Percentiles rank a stretch among this genome's conserved stretches.
Conservation (phyloP, 1,140 invertebrate species). For the Hetaerina americana region DNA sequence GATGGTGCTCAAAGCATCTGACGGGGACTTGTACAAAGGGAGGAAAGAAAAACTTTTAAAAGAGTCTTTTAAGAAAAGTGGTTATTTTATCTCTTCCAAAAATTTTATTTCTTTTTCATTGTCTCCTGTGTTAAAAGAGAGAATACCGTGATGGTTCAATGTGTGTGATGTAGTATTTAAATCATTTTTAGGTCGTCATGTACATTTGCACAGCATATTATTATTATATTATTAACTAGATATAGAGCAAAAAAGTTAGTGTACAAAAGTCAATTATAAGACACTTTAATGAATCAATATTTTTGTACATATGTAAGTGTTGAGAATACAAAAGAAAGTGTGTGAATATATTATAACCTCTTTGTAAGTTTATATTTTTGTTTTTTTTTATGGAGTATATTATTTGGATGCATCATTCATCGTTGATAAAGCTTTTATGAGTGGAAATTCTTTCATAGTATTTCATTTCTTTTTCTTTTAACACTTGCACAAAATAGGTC, state of each 20-base stretch:
- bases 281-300: slow-evolving; percentile 30
- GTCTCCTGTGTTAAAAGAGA: slow-evolving; percentile 1
- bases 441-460: background rate
- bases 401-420: slow-evolving; percentile 26
- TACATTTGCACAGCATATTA: slow-evolving; percentile 24
- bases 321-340: slow-evolving; percentile 18
- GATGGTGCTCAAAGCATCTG: background rate
- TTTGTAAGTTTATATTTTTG: slow-evolving; percentile 28
- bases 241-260: slow-evolving; percentile 24
- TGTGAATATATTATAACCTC: slow-evolving; percentile 27
- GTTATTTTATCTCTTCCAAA: slow-evolving; percentile 1
- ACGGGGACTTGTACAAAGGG: slow-evolving; percentile 3
- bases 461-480: background rate
- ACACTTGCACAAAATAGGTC: background rate
- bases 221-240: slow-evolving; percentile 7
- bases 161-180: slow-evolving; percentile 6
- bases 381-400: slow-evolving; percentile 20
- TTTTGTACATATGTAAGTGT: slow-evolving; percentile 39
- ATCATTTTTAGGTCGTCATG: slow-evolving; percentile 10
- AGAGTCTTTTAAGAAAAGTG: slow-evolving; percentile 2
- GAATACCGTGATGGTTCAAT: background rate
- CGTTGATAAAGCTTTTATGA: background rate
- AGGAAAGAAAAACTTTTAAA: background rate
- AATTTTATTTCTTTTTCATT: slow-evolving; percentile 2
- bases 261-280: slow-evolving; percentile 38